These are phyloP conservation scores for Meliscaeva auricollis DNA, from an alignment of 2,888 invertebrate genomes.

Conservation along the genomic window DNA sequence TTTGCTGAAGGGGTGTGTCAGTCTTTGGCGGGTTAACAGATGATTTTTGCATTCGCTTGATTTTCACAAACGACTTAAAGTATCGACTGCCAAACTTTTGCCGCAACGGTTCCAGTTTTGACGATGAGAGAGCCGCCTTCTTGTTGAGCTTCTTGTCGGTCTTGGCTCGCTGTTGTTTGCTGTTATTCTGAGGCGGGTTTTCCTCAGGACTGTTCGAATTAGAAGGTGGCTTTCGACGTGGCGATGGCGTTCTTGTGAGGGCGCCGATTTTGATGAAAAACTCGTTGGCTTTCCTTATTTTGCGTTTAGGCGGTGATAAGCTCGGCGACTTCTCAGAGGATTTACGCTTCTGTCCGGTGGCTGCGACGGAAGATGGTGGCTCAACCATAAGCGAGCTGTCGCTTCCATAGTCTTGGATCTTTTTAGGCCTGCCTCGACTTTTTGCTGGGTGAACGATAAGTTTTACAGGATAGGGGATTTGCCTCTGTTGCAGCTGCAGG, in stretches of 20 bases:
- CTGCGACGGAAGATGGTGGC: neutral
- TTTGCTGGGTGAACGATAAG: slow-evolving; percentile 1
- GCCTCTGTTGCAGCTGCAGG: slow-evolving; percentile 16
- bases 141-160: slow-evolving; percentile 13
- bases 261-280: slow-evolving; percentile 59
- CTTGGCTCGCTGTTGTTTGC: slow-evolving; percentile 21
- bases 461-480: neutral
- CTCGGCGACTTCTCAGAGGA: neutral
- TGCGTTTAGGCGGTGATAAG: slow-evolving; percentile 44
- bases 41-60: too few relatives aligned
- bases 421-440: neutral
- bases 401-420: neutral
- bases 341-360: slow-evolving; percentile 43
- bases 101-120: slow-evolving; percentile 2
- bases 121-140: neutral
- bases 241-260: slow-evolving; percentile 41
- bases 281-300: slow-evolving; percentile 31
- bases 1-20: neutral
- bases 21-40: neutral
- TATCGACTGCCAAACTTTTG: slow-evolving; percentile 69
- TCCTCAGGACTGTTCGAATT: slow-evolving; percentile 3
- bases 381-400: neutral
- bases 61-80: slow-evolving; percentile 75
- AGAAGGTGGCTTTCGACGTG: slow-evolving; percentile 15
- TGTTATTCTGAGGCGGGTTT: neutral